Evolutionary conservation across 2,113 vertebrate species (phyloP), one percentile per base, ranked within the genome.

Genomic region (Zosterops japonicus): DNA sequence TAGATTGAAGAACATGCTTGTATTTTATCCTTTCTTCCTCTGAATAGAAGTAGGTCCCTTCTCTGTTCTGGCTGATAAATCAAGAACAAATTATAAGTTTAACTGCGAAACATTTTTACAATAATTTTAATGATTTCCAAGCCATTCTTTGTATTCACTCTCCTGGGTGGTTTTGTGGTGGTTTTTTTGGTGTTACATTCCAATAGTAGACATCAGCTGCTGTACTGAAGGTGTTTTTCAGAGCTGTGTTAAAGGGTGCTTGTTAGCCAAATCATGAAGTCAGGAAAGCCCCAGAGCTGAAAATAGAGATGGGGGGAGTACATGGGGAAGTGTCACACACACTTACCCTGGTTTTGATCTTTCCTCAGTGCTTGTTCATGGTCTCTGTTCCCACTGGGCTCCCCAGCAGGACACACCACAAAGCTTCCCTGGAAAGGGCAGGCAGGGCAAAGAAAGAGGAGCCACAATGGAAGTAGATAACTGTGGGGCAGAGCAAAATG

Each of bases 251-350:
- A 47, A 64, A 78, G 9, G 18, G 14, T 75, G n/a, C 56, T 83
- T 41, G 11, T 82, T 68, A 85, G 56, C 55, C 75, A 90, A 79
- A 87, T 59, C 23, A 27, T 5, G 23, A 87, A 75, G 52, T 42
- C 56, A 76, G 94, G 81, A 91, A 91, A 89, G 47, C 52, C 93
- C 90, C 64, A 7, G 56, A 81, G 60, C 77, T 89, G 84, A 91
- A 93, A 94, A 78, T 19, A 92, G 65, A 90, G 23, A 5, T 8
- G 75, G 74, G 50, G 88, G 75, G 65, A 87, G 79, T 64, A 63
- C 61, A 28, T 49, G 57, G 57, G 85, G 78, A 92, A 90, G 70
- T 64, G 47, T 79, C 65, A 68, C 12, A 25, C 42, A 33, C 4
- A 1, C 56, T 42, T n/a, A 35, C 19, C 22, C 33, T 93, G 75